Base-by-base conservation (phyloP, 2,888 invertebrate species). In the Alviniconcha strummeri region DNA sequence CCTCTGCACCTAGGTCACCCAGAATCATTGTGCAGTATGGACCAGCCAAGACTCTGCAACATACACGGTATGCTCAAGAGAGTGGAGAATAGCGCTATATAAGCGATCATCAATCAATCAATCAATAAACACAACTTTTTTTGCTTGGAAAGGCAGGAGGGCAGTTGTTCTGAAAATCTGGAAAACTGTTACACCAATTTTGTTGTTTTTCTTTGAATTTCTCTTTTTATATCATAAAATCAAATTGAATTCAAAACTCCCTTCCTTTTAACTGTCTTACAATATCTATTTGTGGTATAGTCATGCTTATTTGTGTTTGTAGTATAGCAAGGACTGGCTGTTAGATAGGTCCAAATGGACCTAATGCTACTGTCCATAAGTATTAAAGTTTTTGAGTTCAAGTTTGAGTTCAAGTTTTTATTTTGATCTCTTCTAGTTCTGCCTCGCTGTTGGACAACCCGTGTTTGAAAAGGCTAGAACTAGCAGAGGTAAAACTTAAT, bases 1-100 rank as follows among this genome's bases (percentile, higher is more conserved):
- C 95, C 92, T 98, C 97, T 0, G 98, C 98, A 0, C 98, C 98
- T 85, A 98, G 94, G 94, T 99, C 98, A 2, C 97, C 97, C 54
- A 99, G 94, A 83, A 97, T 95, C 98, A 98, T 98, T 0, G 98
- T 97, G 93, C 98, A 98, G 92, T 96, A 97, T 0, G 99, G 99
- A 0, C 99, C 99, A 52, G 99, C 98, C 5, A 98, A 95, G 72
- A 99, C 96, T 89, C 98, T 93, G 86, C 52, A 85, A 77, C 5
- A 77, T 17, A 84, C 7, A 52, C 52, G 77, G 5, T 56, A 55
- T 55, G 67, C 6, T n/a, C n/a, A n/a, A n/a, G n/a, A n/a, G n/a
- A n/a, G n/a, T n/a, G n/a, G n/a, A n/a, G n/a, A n/a, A n/a, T n/a
- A n/a, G n/a, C n/a, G n/a, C n/a, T n/a, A n/a, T n/a, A n/a, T n/a